Base-by-base conservation (phyloP, 2,888 invertebrate species). In the Silvanus unidentatus region DNA sequence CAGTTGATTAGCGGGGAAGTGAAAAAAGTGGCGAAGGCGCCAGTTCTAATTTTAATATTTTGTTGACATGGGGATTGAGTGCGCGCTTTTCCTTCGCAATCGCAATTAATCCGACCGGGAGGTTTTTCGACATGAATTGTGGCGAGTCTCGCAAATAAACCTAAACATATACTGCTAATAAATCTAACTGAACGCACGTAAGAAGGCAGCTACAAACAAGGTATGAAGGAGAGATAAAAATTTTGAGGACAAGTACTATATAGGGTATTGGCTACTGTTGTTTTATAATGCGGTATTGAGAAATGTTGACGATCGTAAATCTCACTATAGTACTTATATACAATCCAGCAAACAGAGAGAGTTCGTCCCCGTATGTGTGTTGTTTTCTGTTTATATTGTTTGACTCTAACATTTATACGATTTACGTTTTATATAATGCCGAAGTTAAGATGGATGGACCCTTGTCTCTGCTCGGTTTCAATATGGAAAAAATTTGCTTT, bases 161-260 rank as follows among this genome's bases (percentile, higher is more conserved):
- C 58, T 51, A 52, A 58, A 57, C 54, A 57, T 59, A 64, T 61
- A 59, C 54, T 55, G 54, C 52, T 60, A 55, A 68, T 68, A 69
- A 68, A 69, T 69, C 66, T 63, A 59, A 56, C 57, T 47, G 50
- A 57, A 62, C 62, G 60, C 62, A 56, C 63, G 64, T 61, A 60
- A 65, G 62, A 60, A 65, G 63, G 64, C 64, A 64, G 63, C 63
- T 68, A 68, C 68, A 67, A 68, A 70, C 69, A 70, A 69, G 70
- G 68, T 64, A 65, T 68, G 66, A 66, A 68, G 65, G 66, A 69
- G 67, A 69, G 69, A 70, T 70, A 71, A 71, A 71, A 70, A 70
- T 71, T 70, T 71, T 69, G 70, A 71, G 68, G 66, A 70, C 70
- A 65, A 69, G 68, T 60, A 63, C 70, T 68, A 69, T 70, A 70